Evolutionary conservation across 37 sponge, comb jelly and placozoan genomes (phyloP).

Genomic region (Aplysina aerophoba): DNA sequence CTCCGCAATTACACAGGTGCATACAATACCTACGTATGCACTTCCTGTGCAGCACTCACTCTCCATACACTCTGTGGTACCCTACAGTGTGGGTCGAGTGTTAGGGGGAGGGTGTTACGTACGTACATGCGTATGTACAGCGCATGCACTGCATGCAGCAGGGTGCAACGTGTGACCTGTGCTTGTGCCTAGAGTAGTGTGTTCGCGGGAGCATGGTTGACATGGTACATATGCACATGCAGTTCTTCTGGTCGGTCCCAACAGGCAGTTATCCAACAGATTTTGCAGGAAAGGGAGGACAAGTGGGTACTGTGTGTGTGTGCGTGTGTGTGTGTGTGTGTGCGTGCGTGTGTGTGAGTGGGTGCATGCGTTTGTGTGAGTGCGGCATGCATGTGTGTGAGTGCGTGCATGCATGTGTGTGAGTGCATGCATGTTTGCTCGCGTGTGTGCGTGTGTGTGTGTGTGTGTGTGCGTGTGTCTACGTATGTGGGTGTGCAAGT

Average conservation of each 20-base stretch:
- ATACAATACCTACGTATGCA: too few species aligned
- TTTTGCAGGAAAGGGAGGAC: conserved; percentile 56
- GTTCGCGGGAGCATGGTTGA: too few species aligned
- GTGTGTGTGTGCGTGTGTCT: background rate
- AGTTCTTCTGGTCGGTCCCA: background rate
- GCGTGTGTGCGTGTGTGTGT: background rate
- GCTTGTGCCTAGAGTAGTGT: too few species aligned
- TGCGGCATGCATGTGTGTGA: background rate
- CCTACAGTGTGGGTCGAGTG: too few species aligned
- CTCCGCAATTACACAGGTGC: too few species aligned
- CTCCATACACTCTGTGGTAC: too few species aligned
- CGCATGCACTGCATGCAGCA: too few species aligned
- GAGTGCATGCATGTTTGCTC: background rate
- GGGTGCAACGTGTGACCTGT: too few species aligned
- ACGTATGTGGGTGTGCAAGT: background rate
- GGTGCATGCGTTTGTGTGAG: background rate
- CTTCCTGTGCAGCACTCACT: too few species aligned
- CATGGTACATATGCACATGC: background rate
- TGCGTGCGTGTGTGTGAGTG: background rate
- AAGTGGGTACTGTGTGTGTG: conserved; percentile 34
- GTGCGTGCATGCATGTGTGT: background rate
- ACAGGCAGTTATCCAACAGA: conserved; percentile 63
- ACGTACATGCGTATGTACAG: too few species aligned
- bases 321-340: background rate
- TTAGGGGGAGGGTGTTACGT: too few species aligned